Base-by-base conservation (phyloP, 2,113 vertebrate genomes). In the Mohoua ochrocephala region DNA sequence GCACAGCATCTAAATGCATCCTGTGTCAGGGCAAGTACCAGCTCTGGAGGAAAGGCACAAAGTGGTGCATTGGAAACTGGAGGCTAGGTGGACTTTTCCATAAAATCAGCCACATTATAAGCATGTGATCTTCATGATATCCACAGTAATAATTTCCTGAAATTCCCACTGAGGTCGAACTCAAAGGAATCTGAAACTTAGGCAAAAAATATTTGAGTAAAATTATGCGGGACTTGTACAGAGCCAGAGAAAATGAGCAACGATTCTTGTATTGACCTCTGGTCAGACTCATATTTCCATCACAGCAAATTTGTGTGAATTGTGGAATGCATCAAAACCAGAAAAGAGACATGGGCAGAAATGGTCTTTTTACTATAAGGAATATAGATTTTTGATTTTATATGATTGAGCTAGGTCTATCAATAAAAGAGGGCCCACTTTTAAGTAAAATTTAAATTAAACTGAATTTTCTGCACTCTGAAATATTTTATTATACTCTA, bases 131-230 rank as follows among this genome's bases (percentile, higher is more conserved):
- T 90, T 91, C 74, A 67, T 88, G 75, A n/a, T 74, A 76, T 7
- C 88, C 42, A 89, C 47, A 64, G 76, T 93, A 90, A 67, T 67
- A 64, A 87, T 96, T 57, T 94, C 97, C 97, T 96, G 94, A 95
- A 97, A 95, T 97, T 96, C 88, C 67, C 79, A 71, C 47, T 71
- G 88, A 87, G 61, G 54, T 87, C 0, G 0, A 93, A 87, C 75
- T 94, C n/a, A 92, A 86, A 91, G 79, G 92, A 95, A 86, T 93
- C 94, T 92, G 71, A 96, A 94, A 85, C 35, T 44, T 85, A 59
- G 87, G 80, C 65, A 96, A 93, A 91, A 95, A 91, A 68, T 74
- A 70, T 54, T 77, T 59, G 67, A 69, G 33, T 67, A 83, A 93
- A 88, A 86, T 70, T 77, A 84, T 92, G 86, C 65, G 91, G 92